Percentiles rank a stretch among this genome's conserved stretches.
Evolutionary conservation across 2,888 invertebrate genomes (phyloP).

Genomic region (Tenthredo scrophulariae): DNA sequence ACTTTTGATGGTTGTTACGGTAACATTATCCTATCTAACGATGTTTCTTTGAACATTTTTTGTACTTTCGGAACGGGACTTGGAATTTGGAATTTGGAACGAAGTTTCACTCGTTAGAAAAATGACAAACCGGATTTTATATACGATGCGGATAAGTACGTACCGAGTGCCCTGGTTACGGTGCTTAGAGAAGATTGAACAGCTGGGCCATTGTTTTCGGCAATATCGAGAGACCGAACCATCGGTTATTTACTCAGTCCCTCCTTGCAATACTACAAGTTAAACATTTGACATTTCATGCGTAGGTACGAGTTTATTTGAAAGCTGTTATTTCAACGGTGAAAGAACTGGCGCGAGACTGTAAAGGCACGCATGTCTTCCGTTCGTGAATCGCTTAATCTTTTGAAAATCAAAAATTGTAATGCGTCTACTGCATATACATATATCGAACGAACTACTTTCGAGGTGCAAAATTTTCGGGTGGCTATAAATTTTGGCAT

Average conservation of each 20-base stretch:
- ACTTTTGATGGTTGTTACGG: background rate
- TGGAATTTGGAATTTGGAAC: slow-evolving; percentile 32
- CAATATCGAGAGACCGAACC: slow-evolving; percentile 4
- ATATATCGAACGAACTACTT: background rate
- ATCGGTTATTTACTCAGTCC: slow-evolving; percentile 39
- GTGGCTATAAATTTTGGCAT: background rate
- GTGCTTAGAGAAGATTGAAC: slow-evolving; percentile 22
- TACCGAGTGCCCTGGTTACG: slow-evolving; percentile 42
- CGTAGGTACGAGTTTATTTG: background rate
- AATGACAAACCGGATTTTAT: background rate
- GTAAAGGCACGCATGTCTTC: background rate
- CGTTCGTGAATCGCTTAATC: background rate
- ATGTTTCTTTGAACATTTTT: background rate
- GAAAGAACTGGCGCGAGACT: background rate
- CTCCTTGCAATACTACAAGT: slow-evolving; percentile 39
- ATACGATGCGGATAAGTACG: background rate
- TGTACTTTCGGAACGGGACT: background rate
- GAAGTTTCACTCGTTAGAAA: slow-evolving; percentile 14
- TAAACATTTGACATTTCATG: slow-evolving; percentile 31
- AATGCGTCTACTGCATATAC: background rate
- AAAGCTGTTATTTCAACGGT: slow-evolving; percentile 27
- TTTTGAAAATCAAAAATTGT: background rate
- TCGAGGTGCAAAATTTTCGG: background rate
- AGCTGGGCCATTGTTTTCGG: slow-evolving; percentile 48
- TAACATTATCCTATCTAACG: background rate